Percentiles rank a stretch among this genome's conserved stretches.
Evolutionary conservation across 2,797 vertebrate species (phyloP).

Genomic region (Bradypus variegatus): DNA sequence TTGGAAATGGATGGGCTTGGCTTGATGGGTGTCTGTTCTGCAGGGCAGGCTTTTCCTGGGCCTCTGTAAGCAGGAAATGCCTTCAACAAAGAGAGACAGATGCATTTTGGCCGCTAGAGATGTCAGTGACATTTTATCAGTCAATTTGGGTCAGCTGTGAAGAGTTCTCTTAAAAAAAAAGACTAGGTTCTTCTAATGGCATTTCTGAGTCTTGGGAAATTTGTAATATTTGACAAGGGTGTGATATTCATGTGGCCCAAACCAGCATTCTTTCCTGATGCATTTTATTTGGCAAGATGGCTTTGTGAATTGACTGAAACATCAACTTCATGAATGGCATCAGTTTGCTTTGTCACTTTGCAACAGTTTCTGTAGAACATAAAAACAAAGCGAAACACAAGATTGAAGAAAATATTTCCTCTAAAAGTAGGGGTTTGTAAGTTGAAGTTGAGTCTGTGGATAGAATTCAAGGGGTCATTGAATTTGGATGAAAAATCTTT

Average conservation of each 20-base stretch:
- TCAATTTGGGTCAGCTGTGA: slow-evolving; percentile 86
- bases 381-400: slow-evolving; percentile 86
- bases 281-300: slow-evolving; percentile 91
- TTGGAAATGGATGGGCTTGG: slow-evolving; percentile 84
- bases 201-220: slow-evolving; percentile 84
- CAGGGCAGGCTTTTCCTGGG: slow-evolving; percentile 86
- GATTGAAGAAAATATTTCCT: slow-evolving; percentile 94
- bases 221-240: slow-evolving; percentile 85
- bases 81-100: slow-evolving; percentile 84
- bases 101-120: slow-evolving; percentile 84
- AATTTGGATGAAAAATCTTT: not conserved
- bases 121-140: slow-evolving; percentile 86
- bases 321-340: slow-evolving; percentile 86
- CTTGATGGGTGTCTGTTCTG: slow-evolving; percentile 91
- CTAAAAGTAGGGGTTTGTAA: slow-evolving; percentile 74
- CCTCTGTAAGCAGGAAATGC: slow-evolving; percentile 89
- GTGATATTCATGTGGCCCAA: slow-evolving; percentile 88
- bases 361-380: slow-evolving; percentile 89
- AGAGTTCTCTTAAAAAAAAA: slow-evolving; percentile 85
- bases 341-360: slow-evolving; percentile 88
- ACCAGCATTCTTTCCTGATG: slow-evolving; percentile 84
- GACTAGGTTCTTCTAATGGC: slow-evolving; percentile 83
- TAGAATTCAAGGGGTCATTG: not conserved
- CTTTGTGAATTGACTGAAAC: slow-evolving; percentile 91
- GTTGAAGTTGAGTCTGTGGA: not conserved